Conservation (phyloP, 2,113 vertebrate species). For the Anser cygnoides region DNA sequence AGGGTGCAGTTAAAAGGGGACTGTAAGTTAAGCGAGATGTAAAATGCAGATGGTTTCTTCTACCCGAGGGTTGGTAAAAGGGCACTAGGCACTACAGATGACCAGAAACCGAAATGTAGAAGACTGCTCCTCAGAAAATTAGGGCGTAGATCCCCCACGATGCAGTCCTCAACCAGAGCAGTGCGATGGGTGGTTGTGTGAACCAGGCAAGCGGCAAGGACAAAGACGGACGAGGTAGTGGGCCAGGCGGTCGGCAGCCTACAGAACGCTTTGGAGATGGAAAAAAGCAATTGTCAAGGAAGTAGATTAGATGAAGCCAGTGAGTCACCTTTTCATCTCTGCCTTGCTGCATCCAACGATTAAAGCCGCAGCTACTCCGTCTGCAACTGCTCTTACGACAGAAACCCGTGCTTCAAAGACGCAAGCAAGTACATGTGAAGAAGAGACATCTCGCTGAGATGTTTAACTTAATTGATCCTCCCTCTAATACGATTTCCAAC, state of each 20-base stretch:
- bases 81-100: not conserved
- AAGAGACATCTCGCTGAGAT: not conserved
- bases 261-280: not conserved
- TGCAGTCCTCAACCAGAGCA: not conserved
- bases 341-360: not conserved
- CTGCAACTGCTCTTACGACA: not conserved
- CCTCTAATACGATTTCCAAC: not conserved
- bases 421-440: not conserved
- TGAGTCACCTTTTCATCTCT: conserved; percentile 19
- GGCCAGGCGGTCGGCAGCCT: not conserved
- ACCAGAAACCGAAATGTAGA: not conserved
- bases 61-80: not conserved
- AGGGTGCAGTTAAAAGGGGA: not conserved
- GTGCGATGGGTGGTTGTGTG: fast-evolving
- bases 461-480: not conserved
- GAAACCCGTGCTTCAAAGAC: not conserved
- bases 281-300: not conserved
- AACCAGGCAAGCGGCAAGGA: fast-evolving
- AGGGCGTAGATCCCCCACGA: fast-evolving
- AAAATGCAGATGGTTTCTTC: not conserved
- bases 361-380: not conserved
- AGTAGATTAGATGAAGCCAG: not conserved
- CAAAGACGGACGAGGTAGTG: fast-evolving
- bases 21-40: fast-evolving
- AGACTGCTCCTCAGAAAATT: not conserved